Percentiles rank a stretch among this genome's conserved stretches.
Evolutionary conservation across 2,797 vertebrate species (phyloP).

Genomic region (Neopelma chrysocephalum): DNA sequence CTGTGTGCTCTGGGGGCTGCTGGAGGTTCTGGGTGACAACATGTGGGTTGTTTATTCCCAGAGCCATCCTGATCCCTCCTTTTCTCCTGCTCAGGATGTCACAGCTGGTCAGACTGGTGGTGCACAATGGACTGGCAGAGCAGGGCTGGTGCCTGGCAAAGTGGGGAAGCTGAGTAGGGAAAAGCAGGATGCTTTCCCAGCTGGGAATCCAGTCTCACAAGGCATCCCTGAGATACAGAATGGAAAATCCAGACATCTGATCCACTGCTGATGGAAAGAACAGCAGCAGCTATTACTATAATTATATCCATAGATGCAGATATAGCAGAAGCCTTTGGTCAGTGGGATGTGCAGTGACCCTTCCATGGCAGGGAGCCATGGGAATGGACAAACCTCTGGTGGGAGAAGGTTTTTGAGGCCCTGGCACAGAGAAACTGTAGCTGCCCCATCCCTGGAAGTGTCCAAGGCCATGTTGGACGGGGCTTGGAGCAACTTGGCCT

Average conservation of each 20-base stretch:
- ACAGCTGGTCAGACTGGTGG: not conserved
- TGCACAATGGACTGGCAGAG: not conserved
- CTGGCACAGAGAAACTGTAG: not conserved
- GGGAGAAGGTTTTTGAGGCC: not conserved
- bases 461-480: rapidly evolving
- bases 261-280: not conserved
- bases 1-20: not conserved
- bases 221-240: not conserved
- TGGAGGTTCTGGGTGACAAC: not conserved
- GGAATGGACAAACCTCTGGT: not conserved
- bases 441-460: not conserved
- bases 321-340: not conserved
- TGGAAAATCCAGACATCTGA: not conserved
- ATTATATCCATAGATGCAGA: not conserved
- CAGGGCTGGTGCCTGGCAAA: not conserved
- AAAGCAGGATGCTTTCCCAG: not conserved
- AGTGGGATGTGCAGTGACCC: not conserved
- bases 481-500: not conserved
- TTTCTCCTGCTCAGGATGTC: not conserved
- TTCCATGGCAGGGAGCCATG: not conserved
- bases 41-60: not conserved
- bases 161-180: not conserved
- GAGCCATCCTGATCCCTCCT: not conserved
- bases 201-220: not conserved
- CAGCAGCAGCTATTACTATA: not conserved